These are phyloP conservation scores for Meta bourneti DNA, from an alignment of 2,888 invertebrate species.

Conservation along the genomic window DNA sequence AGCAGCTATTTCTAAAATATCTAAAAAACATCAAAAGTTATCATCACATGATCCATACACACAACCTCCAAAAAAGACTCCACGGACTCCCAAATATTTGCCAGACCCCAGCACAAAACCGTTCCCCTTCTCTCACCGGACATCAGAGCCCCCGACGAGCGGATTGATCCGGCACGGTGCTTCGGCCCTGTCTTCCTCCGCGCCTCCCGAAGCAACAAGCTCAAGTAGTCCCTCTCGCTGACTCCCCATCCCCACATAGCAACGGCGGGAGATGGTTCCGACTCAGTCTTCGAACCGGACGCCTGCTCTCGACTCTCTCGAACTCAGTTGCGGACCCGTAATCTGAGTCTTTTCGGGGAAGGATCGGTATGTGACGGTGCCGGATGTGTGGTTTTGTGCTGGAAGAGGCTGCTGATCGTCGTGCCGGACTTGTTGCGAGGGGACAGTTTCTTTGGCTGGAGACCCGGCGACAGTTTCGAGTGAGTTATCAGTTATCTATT, in stretches of 20 bases:
- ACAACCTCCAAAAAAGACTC: neutral
- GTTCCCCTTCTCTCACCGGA: neutral
- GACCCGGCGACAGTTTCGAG: too few relatives aligned
- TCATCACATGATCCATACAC: neutral
- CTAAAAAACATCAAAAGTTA: too few relatives aligned
- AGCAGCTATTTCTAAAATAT: too few relatives aligned
- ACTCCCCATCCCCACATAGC: constrained; percentile 25
- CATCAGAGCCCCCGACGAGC: neutral
- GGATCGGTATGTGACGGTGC: too few relatives aligned
- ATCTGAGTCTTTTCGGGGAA: neutral
- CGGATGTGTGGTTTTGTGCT: too few relatives aligned
- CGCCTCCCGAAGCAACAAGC: constrained; percentile 55
- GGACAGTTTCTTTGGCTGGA: too few relatives aligned
- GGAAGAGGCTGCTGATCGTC: too few relatives aligned
- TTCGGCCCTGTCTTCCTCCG: constrained; percentile 48
- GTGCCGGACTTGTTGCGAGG: too few relatives aligned
- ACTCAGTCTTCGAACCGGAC: constrained; percentile 15
- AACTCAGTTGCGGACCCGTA: neutral
- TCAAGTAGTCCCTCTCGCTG: constrained; percentile 35
- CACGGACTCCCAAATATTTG: neutral
- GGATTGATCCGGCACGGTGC: constrained; percentile 32
- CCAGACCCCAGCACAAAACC: neutral
- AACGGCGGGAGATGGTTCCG: neutral
- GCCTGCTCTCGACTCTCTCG: neutral
- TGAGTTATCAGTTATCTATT: too few relatives aligned